Evolutionary conservation across 2,113 vertebrate genomes (phyloP), one percentile per base, ranked within the genome.

Genomic region (Chaenogobius annularis): DNA sequence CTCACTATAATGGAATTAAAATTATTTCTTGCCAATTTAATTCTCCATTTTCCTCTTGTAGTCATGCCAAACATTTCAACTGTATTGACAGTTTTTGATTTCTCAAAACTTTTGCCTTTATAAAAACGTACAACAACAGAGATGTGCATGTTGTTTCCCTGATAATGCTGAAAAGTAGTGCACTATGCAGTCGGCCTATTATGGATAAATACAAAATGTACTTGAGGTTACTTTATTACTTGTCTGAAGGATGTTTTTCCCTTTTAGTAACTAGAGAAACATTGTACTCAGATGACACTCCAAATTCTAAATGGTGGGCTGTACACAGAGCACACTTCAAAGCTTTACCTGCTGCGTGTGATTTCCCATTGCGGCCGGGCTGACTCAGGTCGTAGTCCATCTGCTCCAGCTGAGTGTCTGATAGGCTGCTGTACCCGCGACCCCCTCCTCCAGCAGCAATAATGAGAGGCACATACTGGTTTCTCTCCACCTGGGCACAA

Each of bases 371-470:
- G 74, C 94, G 77, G 73, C 98, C 97, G 1, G 91, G 94, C 73
- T 95, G 81, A 20, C 88, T 93, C 61, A 90, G 93, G 84, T 96
- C 94, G 77, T 92, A 94, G 85, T 99, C 96, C 85, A 96, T 90
- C 63, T 93, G 94, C 92, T 99, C 97, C 77, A 93, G 92, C 82
- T 88, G 85, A 75, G 69, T 90, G 52, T 86, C 84, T 43, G 90
- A 88, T 74, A 83, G 90, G 86, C 93, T 93, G 81, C 94, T 95
- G 75, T 99, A 98, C 76, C 96, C 96, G 64, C 95, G 94, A 75
- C 98, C 98, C 1, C 98, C 98, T 72, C 96, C 98, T 3, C 98
- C 98, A 20, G 96, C 97, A 62, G 97, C 98, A 70, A 99, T 93
- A 87, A 99, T 92, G 83, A 99, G 92, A 50, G 97, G 97, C 55